Evolutionary conservation across 2,888 invertebrate species (phyloP).

Genomic region (Drosophila picticornis): DNA sequence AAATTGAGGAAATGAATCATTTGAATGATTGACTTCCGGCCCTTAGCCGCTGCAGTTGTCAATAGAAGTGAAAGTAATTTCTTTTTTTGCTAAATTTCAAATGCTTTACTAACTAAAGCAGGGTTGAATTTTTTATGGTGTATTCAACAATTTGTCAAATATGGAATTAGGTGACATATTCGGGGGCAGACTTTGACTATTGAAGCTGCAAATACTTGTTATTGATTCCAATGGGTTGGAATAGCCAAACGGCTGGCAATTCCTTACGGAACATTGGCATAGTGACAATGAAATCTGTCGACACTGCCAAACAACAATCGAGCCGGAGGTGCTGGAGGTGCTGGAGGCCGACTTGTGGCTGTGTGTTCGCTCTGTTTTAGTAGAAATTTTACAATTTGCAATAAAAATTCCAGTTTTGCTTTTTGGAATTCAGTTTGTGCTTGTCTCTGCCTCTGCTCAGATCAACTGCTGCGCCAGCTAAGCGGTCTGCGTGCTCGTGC

Average conservation of each 20-base stretch:
- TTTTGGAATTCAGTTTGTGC: conserved; percentile 74
- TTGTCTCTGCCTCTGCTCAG: conserved; percentile 18
- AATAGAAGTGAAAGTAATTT: conserved; percentile 27
- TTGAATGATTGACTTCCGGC: conserved; percentile 76
- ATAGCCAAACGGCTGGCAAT: conserved; percentile 34
- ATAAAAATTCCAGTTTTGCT: conserved; percentile 78
- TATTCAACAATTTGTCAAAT: conserved; percentile 2
- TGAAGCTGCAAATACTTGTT: conserved; percentile 43
- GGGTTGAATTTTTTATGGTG: neutral
- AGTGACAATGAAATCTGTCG: conserved; percentile 68
- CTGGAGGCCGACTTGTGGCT: conserved; percentile 15
- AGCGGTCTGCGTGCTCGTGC: conserved; percentile 20
- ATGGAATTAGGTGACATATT: conserved; percentile 20
- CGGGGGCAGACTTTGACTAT: neutral
- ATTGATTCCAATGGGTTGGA: conserved; percentile 57
- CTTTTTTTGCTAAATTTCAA: conserved; percentile 36
- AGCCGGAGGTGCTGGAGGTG: conserved; percentile 1
- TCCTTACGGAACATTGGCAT: conserved; percentile 56
- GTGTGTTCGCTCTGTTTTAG: conserved; percentile 56
- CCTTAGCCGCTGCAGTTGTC: conserved; percentile 29
- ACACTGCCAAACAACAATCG: conserved; percentile 46
- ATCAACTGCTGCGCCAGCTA: conserved; percentile 14
- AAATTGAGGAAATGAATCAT: conserved; percentile 75
- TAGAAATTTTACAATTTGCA: conserved; percentile 80
- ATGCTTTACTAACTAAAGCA: conserved; percentile 32